Conservation (phyloP, 1,140 invertebrate species). For the Dendrolimus kikuchii region DNA sequence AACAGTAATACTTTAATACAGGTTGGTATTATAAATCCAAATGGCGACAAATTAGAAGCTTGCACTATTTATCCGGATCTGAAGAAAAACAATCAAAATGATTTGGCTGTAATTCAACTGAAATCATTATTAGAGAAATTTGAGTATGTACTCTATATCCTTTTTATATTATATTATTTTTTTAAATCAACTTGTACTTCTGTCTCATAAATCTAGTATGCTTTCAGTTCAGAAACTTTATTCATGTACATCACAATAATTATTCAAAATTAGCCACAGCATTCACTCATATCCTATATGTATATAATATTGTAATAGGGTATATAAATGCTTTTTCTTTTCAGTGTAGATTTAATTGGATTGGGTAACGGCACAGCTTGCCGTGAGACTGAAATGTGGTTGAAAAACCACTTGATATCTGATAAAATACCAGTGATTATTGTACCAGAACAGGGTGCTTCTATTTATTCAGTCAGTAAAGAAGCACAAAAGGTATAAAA, state of each 20-base stretch:
- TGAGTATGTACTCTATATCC: slow-evolving; percentile 23
- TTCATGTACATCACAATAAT: too few species aligned
- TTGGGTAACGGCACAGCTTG: slow-evolving; percentile 93
- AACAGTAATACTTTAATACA: slow-evolving; percentile 6
- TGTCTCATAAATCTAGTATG: too few species aligned
- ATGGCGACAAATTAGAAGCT: slow-evolving; percentile 80
- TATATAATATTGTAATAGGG: too few species aligned
- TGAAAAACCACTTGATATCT: slow-evolving; percentile 65
- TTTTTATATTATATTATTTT: not conserved
- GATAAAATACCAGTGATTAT: slow-evolving; percentile 76
- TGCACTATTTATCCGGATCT: slow-evolving; percentile 80
- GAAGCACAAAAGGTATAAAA: slow-evolving; percentile 78
- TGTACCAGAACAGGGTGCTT: slow-evolving; percentile 90
- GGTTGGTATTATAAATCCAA: slow-evolving; percentile 67
- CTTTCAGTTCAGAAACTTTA: too few species aligned
- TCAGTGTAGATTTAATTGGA: slow-evolving; percentile 81
- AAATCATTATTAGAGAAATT: slow-evolving; percentile 41
- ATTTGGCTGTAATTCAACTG: slow-evolving; percentile 46
- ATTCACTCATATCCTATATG: too few species aligned
- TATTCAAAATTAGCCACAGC: too few species aligned
- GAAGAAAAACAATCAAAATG: slow-evolving; percentile 28
- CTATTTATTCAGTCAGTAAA: slow-evolving; percentile 90
- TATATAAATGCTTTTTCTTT: not conserved
- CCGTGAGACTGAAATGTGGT: slow-evolving; percentile 85
- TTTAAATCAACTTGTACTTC: not conserved